Base-by-base conservation (phyloP, 2,113 vertebrate genomes). In the Vicugna pacos region DNA sequence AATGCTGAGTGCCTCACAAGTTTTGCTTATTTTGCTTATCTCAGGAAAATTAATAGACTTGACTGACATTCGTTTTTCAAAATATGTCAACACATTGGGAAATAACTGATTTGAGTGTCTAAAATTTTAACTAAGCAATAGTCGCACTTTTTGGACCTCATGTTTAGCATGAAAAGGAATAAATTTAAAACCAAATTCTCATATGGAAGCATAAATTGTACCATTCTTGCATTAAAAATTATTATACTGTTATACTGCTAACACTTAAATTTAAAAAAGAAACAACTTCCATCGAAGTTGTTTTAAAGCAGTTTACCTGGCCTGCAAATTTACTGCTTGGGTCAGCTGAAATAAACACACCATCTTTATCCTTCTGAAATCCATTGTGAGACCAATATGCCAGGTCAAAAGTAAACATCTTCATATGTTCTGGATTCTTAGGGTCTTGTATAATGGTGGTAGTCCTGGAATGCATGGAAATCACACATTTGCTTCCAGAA, bases 301-400 rank as follows among this genome's bases (percentile, higher is more conserved):
- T 50, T 94, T 67, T 28, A 88, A 58, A 89, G 73, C 42, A 28
- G 17, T 96, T 98, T 98, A 99, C 99, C 99, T 99, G 99, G 95
- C 99, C 98, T n/a, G 98, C 97, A 0, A 99, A 99, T 77, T 98
- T 98, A 42, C 99, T 98, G 3, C 97, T 98, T 2, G 97, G 96
- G 67, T 99, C 99, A 94, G 99, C 98, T 5, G 99, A 97, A 72
- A 98, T 76, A 5, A 98, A 98, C 16, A 98, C 96, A 64, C 98
- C 98, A 0, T 98, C 97, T 89, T 97, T 89, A 84, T 98, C 98
- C 70, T 97, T 98, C 2, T 97, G 85, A 97, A 99, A 99, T 87
- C 98, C 98, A n/a, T 85, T 98, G 81, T 98, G 98, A 90, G 99
- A 99, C 99, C 98, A 99, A 92, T 98, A 99, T 2, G 98, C 98